Conservation (phyloP, 1,140 invertebrate genomes). For the Anastrepha obliqua region DNA sequence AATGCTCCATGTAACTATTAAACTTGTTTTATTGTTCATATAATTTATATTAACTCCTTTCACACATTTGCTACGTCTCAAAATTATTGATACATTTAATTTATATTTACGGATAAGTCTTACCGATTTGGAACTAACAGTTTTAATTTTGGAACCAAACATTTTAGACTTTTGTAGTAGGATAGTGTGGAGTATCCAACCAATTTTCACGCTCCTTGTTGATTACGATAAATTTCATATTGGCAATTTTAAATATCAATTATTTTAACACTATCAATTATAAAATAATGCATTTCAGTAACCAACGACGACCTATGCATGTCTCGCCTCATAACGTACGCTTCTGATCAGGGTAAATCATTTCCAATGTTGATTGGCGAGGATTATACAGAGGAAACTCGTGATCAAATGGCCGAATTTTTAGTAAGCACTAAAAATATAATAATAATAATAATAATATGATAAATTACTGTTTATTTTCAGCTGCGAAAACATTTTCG, state of each 20-base stretch:
- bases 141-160: too few species aligned
- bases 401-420: conserved; percentile 78
- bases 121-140: too few species aligned
- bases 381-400: conserved; percentile 75
- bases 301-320: conserved; percentile 76
- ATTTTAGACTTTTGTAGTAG: too few species aligned
- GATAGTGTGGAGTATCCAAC: too few species aligned
- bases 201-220: too few species aligned
- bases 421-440: conserved; percentile 75
- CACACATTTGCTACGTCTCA: too few species aligned
- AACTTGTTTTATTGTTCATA: conserved; percentile 30
- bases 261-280: too few species aligned
- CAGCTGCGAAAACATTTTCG: conserved; percentile 87
- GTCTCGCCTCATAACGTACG: conserved; percentile 77
- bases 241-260: too few species aligned
- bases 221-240: too few species aligned
- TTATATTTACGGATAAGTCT: too few species aligned
- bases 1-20: conserved; percentile 54
- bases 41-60: neutral
- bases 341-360: conserved; percentile 76
- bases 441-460: conserved; percentile 54
- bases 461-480: conserved; percentile 66
- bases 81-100: too few species aligned
- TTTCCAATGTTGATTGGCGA: conserved; percentile 81
- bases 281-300: conserved; percentile 53